Base-by-base conservation (phyloP, 2,888 invertebrate genomes). In the Cephus nigrinus region DNA sequence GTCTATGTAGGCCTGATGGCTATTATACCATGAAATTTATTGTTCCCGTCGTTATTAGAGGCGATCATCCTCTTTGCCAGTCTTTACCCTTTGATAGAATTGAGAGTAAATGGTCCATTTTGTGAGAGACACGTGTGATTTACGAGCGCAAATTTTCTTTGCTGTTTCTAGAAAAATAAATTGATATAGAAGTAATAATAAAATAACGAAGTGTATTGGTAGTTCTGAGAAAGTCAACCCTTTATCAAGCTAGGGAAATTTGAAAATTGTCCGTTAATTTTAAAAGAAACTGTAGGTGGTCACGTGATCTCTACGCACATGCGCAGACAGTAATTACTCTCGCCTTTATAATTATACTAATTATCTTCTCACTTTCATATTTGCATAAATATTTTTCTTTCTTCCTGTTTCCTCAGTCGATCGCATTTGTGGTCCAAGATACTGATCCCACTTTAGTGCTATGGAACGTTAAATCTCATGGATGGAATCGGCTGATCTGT, bases 331-430 rank as follows among this genome's bases (percentile, higher is more conserved):
- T 30, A 84, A 84, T 87, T 88, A 89, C 87, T 89, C 86, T 88
- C 89, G 83, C 85, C 83, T 80, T 55, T 80, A 81, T 78, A 82
- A 83, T 84, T 86, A 84, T 83, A 85, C 85, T 55, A 55, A 71
- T 71, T 33, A 33, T 82, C 88, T 88, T 90, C 89, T 90, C 88
- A 87, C 90, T 90, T 90, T 90, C 88, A 84, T 82, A 88, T 88
- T 89, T 88, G 86, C 86, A 87, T 86, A 83, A 32, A 71, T 71
- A 4, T 71, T 23, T 55, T 55, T 55, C 40, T 55, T 55, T 55
- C 55, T 55, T 55, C 23, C 55, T 55, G 55, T 23, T 55, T 55
- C 55, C 55, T 55, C 55, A 2, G 23, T 55, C 55, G 55, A 23
- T 55, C 23, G 23, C 23, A 9, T 15, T 55, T 55, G 55, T 9